Evolutionary conservation across 2,797 vertebrate genomes (phyloP).

Genomic region (Threskiornis aethiopicus): DNA sequence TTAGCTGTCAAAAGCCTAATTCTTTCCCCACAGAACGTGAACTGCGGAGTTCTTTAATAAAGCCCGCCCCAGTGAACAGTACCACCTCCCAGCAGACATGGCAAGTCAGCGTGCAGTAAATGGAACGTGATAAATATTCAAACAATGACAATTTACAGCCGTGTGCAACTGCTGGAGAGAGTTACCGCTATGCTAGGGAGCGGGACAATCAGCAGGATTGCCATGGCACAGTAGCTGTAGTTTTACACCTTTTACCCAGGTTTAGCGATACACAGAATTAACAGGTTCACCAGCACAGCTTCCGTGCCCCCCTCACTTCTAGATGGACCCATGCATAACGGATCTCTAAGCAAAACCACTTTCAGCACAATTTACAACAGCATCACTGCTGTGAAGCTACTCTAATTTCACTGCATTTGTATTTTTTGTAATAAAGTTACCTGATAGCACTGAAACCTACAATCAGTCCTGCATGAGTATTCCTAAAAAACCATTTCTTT

Average conservation of each 20-base stretch:
- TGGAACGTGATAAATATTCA: not conserved
- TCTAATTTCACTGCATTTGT: not conserved
- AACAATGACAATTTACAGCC: not conserved
- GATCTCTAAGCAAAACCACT: not conserved
- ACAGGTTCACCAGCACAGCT: not conserved
- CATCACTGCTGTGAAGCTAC: not conserved
- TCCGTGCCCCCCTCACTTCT: fast-evolving
- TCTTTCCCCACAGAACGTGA: not conserved
- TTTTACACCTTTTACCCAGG: not conserved
- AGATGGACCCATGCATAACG: not conserved
- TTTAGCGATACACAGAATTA: not conserved
- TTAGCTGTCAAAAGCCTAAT: not conserved
- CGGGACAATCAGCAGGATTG: not conserved
- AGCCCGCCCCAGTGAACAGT: not conserved
- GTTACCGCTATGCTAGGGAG: not conserved
- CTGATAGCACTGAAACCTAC: not conserved
- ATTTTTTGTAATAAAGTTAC: not conserved
- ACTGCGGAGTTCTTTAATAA: not conserved
- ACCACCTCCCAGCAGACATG: not conserved
- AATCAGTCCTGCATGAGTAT: not conserved
- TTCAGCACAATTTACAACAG: not conserved
- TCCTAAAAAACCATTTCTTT: not conserved
- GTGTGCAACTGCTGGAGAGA: not conserved
- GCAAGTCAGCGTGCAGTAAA: not conserved
- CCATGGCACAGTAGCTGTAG: not conserved